Percentiles rank a stretch among this genome's conserved stretches.
Evolutionary conservation across 2,113 vertebrate species (phyloP).

Genomic region (Oncorhynchus mykiss): DNA sequence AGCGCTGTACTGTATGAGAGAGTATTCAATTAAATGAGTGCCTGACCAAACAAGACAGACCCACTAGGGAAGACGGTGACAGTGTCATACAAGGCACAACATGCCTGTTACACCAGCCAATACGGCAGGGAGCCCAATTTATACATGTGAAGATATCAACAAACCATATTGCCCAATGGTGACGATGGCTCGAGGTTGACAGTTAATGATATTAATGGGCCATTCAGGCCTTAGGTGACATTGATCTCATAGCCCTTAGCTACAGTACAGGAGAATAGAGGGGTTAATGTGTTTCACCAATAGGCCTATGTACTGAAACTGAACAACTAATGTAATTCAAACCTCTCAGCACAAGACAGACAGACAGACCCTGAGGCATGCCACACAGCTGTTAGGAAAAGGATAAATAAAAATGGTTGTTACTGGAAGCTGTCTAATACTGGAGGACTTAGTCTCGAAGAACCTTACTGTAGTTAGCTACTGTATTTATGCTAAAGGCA

Average conservation of each 20-base stretch:
- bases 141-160: neutral
- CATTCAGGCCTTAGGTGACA: too few species aligned
- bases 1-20: neutral
- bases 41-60: conserved; percentile 10
- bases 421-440: too few species aligned
- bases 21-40: neutral
- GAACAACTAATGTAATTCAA: neutral
- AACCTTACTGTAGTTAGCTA: too few species aligned
- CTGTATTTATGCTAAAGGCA: neutral
- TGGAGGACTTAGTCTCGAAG: too few species aligned
- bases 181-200: neutral
- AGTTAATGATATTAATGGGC: too few species aligned
- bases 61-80: conserved; percentile 11
- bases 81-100: neutral
- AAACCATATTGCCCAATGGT: neutral
- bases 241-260: neutral
- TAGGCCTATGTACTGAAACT: too few species aligned
- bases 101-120: neutral
- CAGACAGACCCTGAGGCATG: neutral
- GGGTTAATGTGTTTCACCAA: neutral
- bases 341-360: neutral
- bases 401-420: too few species aligned
- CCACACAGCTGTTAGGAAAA: neutral
- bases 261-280: neutral
- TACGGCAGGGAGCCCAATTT: neutral